Conservation (phyloP, 1,140 invertebrate species). For the Drosophila ironensis region DNA sequence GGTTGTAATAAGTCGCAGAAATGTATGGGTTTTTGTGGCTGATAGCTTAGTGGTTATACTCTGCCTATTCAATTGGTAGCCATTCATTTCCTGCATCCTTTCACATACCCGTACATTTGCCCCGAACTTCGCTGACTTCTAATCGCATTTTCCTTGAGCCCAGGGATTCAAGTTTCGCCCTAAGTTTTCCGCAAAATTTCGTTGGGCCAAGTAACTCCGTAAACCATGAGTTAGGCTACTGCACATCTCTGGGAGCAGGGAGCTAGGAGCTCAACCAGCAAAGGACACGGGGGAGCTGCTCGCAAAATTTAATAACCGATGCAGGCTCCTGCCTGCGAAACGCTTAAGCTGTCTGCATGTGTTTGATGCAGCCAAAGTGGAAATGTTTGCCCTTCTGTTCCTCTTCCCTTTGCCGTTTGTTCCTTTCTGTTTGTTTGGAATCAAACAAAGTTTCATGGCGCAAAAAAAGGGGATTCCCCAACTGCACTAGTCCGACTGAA, state of each 20-base stretch:
- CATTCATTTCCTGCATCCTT: slow-evolving; percentile 9
- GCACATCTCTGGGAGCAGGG: slow-evolving; percentile 15
- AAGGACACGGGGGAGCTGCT: not conserved
- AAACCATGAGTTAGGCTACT: slow-evolving; percentile 34
- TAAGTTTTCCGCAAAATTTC: slow-evolving; percentile 50
- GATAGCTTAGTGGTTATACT: no score
- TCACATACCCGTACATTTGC: not conserved
- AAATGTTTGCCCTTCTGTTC: slow-evolving; percentile 50
- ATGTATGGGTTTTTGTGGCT: no score
- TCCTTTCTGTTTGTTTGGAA: slow-evolving; percentile 7
- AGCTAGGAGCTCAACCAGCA: not conserved
- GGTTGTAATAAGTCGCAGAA: no score
- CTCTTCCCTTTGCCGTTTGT: slow-evolving; percentile 21
- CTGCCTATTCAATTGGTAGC: not conserved
- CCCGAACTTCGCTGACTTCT: slow-evolving; percentile 31
- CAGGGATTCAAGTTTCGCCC: slow-evolving; percentile 26
- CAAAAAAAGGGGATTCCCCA: slow-evolving; percentile 21
- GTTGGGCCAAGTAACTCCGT: slow-evolving; percentile 59
- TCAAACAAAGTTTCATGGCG: slow-evolving; percentile 51
- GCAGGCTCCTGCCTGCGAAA: slow-evolving; percentile 20
- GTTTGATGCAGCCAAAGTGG: slow-evolving; percentile 53
- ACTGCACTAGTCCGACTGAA: not conserved
- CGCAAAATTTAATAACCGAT: slow-evolving; percentile 50
- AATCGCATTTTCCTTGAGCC: slow-evolving; percentile 34
- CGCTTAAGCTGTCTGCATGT: slow-evolving; percentile 57